Percentiles rank a stretch among this genome's conserved stretches.
These are phyloP conservation scores for Phyllotis vaccarum DNA, from an alignment of 2,797 vertebrate genomes.

Conservation along the genomic window DNA sequence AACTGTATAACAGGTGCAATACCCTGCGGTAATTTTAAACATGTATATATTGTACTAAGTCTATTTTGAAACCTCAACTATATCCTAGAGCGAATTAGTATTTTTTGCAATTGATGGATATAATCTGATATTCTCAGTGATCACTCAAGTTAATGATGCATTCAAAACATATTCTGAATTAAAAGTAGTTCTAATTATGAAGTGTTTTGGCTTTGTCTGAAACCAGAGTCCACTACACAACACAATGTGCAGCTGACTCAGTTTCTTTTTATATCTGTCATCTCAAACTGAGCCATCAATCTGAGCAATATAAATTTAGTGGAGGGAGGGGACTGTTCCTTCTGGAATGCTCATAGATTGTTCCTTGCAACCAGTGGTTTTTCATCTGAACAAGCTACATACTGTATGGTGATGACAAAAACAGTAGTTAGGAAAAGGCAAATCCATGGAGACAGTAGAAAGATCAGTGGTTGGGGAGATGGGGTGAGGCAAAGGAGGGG, in stretches of 20 bases:
- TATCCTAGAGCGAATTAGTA: neutral
- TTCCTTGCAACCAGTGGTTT: neutral
- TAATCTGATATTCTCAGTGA: neutral
- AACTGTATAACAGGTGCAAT: neutral
- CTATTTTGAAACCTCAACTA: neutral
- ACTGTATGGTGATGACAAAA: neutral
- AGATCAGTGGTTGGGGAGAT: neutral
- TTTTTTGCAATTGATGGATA: neutral
- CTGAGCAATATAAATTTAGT: neutral
- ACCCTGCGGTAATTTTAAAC: neutral
- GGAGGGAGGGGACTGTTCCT: neutral
- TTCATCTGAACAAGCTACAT: neutral
- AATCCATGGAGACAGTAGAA: neutral
- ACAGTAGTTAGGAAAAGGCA: neutral
- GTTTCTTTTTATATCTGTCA: neutral
- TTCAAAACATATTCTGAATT: slow-evolving; percentile 52
- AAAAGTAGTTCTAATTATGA: neutral
- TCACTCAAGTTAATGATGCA: neutral
- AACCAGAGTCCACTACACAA: neutral
- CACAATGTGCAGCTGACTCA: neutral
- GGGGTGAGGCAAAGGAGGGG: too few relatives aligned
- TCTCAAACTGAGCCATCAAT: neutral
- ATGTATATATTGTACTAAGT: neutral
- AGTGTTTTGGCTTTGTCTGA: neutral
- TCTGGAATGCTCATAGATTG: neutral